These are phyloP conservation scores for Oreohelix idahoensis DNA, from an alignment of 1,140 invertebrate species.

Conservation along the genomic window DNA sequence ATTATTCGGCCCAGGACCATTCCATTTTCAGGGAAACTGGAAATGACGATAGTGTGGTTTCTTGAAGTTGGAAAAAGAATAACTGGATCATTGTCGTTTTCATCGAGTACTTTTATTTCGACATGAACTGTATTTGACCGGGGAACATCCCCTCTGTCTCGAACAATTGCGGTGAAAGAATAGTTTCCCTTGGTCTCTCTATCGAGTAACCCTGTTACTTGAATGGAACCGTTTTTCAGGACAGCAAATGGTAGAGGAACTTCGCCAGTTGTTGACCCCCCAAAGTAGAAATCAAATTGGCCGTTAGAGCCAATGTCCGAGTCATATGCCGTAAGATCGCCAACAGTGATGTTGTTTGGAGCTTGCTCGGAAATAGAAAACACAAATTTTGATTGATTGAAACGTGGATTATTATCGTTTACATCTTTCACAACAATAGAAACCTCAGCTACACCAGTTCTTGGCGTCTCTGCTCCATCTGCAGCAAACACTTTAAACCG, in stretches of 20 bases:
- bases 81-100: slow-evolving; percentile 60
- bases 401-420: slow-evolving; percentile 51
- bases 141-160: slow-evolving; percentile 57
- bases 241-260: slow-evolving; percentile 58
- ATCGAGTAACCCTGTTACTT: slow-evolving; percentile 93
- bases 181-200: slow-evolving; percentile 86
- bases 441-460: slow-evolving; percentile 93
- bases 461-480: slow-evolving; percentile 49
- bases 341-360: slow-evolving; percentile 43
- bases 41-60: slow-evolving; percentile 85
- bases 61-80: slow-evolving; percentile 84
- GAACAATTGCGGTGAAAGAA: slow-evolving; percentile 86
- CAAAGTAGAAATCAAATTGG: slow-evolving; percentile 62
- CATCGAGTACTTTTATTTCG: slow-evolving; percentile 52
- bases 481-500: slow-evolving; percentile 42
- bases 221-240: slow-evolving; percentile 86
- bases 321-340: slow-evolving; percentile 81
- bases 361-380: slow-evolving; percentile 55
- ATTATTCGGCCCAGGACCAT: slow-evolving; percentile 73
- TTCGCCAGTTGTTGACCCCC: slow-evolving; percentile 36
- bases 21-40: slow-evolving; percentile 82
- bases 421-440: slow-evolving; percentile 87
- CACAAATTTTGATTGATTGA: slow-evolving; percentile 71
- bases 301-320: slow-evolving; percentile 83
- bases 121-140: slow-evolving; percentile 43